These are phyloP conservation scores for Ommatoiulus sabulosus DNA, from an alignment of 2,888 invertebrate genomes.

Conservation along the genomic window DNA sequence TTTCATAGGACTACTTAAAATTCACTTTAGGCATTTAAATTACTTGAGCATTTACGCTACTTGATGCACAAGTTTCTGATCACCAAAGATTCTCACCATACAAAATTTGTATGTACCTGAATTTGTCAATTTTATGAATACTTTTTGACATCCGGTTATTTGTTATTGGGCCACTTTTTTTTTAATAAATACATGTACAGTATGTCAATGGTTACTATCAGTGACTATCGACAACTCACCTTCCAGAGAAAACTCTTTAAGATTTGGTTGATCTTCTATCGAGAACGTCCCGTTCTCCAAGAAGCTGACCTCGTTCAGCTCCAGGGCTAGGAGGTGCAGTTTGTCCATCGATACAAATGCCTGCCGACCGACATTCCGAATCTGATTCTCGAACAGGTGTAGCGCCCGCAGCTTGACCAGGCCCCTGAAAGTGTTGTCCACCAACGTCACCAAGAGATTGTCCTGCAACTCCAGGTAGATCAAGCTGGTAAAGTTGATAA, in stretches of 20 bases:
- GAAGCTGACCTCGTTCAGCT: background rate
- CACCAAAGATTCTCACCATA: no score
- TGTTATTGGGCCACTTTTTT: no score
- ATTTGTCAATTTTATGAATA: no score
- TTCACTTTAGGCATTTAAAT: no score
- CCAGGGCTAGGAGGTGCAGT: background rate
- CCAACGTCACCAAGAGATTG: background rate
- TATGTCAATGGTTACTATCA: no score
- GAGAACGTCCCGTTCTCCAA: slow-evolving; percentile 9
- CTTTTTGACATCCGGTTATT: no score
- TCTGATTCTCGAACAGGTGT: slow-evolving; percentile 30
- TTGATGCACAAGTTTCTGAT: no score
- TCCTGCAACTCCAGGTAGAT: background rate
- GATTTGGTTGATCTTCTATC: background rate
- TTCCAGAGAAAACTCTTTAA: slow-evolving; percentile 7
- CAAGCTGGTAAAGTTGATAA: slow-evolving; percentile 33
- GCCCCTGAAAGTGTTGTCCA: slow-evolving; percentile 44
- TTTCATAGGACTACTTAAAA: no score
- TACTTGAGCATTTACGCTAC: no score
- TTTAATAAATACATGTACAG: no score
- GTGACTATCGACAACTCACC: background rate
- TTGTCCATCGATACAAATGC: background rate
- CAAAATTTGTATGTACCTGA: no score
- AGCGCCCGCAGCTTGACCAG: background rate
- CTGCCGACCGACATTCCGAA: background rate